Evolutionary conservation across 2,888 invertebrate species (phyloP), one percentile per base, ranked within the genome.

Genomic region (Protodeltote pygarga): DNA sequence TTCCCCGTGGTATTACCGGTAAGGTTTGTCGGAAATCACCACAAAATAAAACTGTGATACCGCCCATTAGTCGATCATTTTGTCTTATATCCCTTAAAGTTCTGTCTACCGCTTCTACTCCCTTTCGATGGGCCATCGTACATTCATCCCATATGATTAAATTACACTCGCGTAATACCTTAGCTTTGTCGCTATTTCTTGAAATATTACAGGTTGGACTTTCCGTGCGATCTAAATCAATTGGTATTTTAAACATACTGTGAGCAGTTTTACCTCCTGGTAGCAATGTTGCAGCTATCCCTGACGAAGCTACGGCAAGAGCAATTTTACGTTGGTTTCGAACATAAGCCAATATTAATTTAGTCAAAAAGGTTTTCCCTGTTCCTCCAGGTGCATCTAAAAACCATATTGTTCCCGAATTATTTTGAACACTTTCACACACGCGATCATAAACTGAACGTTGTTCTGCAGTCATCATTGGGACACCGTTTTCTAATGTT

Each of bases 221-320:
- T 61, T 77, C 68, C 27, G 21, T 59, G 19, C 32, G 41, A 37
- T 71, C 65, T 38, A 77, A 49, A 41, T 76, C 67, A 25, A 73
- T 63, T 8, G 40, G 45, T 14, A 40, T 34, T 40, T 47, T 47
- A 25, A 47, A 47, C 29, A 58, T 65, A 31, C 78, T 78, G 75
- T 76, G 73, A 52, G 77, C 77, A 29, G 73, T 76, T 39, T 63
- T 67, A 5, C 74, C 58, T 33, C 70, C 70, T 40, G 59, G 62
- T 25, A 61, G 34, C 27, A 65, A 48, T 16, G n/a, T n/a, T n/a
- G n/a, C n/a, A n/a, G n/a, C n/a, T n/a, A n/a, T n/a, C n/a, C n/a
- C n/a, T n/a, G n/a, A n/a, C n/a, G n/a, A n/a, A n/a, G n/a, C n/a
- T n/a, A n/a, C n/a, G n/a, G n/a, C n/a, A n/a, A n/a, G n/a, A n/a